Evolutionary conservation across 2,888 invertebrate genomes (phyloP).

Genomic region (Agrochola circellaris): DNA sequence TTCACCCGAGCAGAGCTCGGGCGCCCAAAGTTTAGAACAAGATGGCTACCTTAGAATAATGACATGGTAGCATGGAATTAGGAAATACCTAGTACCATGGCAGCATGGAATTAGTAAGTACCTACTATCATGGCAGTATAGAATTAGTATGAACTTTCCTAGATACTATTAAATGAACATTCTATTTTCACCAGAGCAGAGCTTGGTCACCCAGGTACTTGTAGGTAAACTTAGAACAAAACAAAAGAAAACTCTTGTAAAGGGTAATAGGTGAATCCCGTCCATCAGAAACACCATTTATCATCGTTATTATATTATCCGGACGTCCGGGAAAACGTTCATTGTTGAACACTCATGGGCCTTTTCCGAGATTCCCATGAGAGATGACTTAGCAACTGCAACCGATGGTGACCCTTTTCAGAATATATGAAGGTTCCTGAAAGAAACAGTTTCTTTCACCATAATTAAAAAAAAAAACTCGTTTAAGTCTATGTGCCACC

Average conservation of each 20-base stretch:
- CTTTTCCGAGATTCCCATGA: constrained; percentile 46
- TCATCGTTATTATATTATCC: constrained; percentile 37
- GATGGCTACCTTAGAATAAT: too few species aligned
- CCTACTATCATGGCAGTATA: too few species aligned
- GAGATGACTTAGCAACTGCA: constrained; percentile 56
- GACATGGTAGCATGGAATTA: too few species aligned
- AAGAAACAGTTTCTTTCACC: neutral
- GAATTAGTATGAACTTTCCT: too few species aligned
- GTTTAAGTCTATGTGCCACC: neutral
- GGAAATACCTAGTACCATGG: too few species aligned
- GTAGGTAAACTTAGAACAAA: neutral
- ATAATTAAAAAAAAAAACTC: constrained; percentile 1
- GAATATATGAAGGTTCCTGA: constrained; percentile 26
- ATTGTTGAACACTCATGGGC: constrained; percentile 18
- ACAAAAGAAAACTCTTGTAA: constrained; percentile 4
- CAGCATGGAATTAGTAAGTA: too few species aligned
- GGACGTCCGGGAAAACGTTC: constrained; percentile 15
- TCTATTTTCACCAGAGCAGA: too few species aligned
- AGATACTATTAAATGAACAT: too few species aligned
- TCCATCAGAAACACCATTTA: constrained; percentile 33
- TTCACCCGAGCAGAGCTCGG: too few species aligned
- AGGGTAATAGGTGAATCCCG: neutral
- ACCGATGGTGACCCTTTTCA: constrained; percentile 54
- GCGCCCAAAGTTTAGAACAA: too few species aligned
- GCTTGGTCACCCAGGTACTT: too few species aligned